Percentiles rank a stretch among this genome's conserved stretches.
Evolutionary conservation across 2,113 vertebrate species (phyloP).

Genomic region (Nycticebus coucang): DNA sequence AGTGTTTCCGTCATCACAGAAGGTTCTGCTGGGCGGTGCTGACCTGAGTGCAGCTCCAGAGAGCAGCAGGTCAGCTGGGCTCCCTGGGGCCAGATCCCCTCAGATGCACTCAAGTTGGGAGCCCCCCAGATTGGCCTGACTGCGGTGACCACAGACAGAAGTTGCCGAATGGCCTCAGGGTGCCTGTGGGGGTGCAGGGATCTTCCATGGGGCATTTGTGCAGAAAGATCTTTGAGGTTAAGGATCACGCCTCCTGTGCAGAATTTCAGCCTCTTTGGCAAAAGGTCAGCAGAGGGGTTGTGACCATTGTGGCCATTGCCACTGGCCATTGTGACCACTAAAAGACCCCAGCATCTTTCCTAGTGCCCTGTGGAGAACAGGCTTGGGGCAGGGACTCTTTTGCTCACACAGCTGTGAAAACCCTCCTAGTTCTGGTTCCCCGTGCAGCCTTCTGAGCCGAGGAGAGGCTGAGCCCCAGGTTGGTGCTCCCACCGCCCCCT

Average conservation of each 20-base stretch:
- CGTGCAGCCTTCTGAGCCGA: fast-evolving
- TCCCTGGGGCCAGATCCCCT: background rate
- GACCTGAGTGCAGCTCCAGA: background rate
- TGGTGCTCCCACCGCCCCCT: background rate
- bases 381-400: no score
- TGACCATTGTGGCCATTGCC: no score
- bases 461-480: fast-evolving
- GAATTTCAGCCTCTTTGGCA: fast-evolving
- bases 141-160: background rate
- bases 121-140: fast-evolving
- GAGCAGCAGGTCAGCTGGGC: background rate
- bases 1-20: fast-evolving
- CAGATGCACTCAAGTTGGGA: fast-evolving
- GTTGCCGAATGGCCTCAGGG: background rate
- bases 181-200: fast-evolving
- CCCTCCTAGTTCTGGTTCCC: fast-evolving
- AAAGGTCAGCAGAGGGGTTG: background rate
- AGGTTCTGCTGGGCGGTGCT: fast-evolving
- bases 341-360: background rate
- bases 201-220: fast-evolving
- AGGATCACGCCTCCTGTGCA: fast-evolving
- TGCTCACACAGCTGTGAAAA: no score
- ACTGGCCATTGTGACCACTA: fast-evolving
- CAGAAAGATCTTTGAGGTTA: background rate
- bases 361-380: no score